Base-by-base conservation (phyloP, 2,113 vertebrate species). In the Acanthochromis polyacanthus region DNA sequence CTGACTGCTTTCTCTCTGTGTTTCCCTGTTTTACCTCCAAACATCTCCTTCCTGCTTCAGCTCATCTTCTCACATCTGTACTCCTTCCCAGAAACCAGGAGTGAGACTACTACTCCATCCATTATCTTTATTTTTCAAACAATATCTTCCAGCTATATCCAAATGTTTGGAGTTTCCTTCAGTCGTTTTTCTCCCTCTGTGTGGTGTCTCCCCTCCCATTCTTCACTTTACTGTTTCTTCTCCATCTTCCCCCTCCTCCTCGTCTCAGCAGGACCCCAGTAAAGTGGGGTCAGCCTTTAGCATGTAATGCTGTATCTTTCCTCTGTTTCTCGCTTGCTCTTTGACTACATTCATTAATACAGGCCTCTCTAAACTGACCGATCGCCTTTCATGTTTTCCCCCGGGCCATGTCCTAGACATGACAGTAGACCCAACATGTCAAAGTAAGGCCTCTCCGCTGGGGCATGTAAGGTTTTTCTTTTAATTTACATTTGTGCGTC, bases 381-480 rank as follows among this genome's bases (percentile, higher is more conserved):
- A 88, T 89, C 58, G 30, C 80, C 88, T 93, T 90, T 90, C 88
- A 91, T 91, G 89, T 90, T 78, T 83, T 80, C 91, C 89, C 92
- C 43, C 45, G 88, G 85, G 88, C 20, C 75, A 1, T 81, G 89
- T 89, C 82, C 74, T 22, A 73, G 89, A 83, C 89, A 76, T 81
- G 89, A 92, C 84, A 71, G 89, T 84, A 64, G 84, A 77, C 81
- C 81, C 65, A 79, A 82, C 89, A 67, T 90, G 86, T 90, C 83
- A 89, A 80, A 85, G 77, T 22, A 28, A 46, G 81, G 60, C 50
- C 81, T 67, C 80, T 70, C 23, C 11, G 20, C 65, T 16, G 36
- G 48, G 32, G n/a, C 19, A 17, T 23, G 75, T 30, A 20, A 45
- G 62, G 28, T 63, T 76, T 81, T 67, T 74, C 48, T 25, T 70